phyloP scores from a whole-genome alignment of 1,140 invertebrate species.

The Neoseiulus cucumeris region DNA sequence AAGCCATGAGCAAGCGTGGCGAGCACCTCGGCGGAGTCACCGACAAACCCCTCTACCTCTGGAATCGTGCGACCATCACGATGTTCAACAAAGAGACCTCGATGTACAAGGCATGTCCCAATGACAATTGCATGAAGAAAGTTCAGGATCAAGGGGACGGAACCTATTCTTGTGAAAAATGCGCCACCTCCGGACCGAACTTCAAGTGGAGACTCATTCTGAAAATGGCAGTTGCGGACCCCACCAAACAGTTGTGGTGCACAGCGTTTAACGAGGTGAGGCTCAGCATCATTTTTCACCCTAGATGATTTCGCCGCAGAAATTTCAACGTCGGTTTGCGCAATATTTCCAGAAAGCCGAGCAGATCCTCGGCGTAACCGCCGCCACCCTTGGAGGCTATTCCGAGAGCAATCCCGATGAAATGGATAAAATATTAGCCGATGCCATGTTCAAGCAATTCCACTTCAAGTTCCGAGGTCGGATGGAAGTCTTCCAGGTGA shows the following conservation, averaged over 20 bases:
- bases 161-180: slow-evolving; percentile 82
- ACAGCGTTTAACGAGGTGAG: neutral
- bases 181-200: slow-evolving; percentile 47
- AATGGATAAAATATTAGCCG: slow-evolving; percentile 2
- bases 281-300: too few relatives aligned
- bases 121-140: slow-evolving; percentile 75
- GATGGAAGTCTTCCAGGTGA: neutral
- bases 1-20: slow-evolving; percentile 9
- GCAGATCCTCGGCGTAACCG: neutral
- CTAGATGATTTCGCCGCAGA: too few relatives aligned
- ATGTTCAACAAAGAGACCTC: slow-evolving; percentile 52
- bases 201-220: slow-evolving; percentile 68
- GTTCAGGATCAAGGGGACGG: slow-evolving; percentile 65
- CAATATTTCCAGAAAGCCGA: neutral
- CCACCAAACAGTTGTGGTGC: neutral
- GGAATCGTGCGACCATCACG: slow-evolving; percentile 43
- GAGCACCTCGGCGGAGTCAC: slow-evolving; percentile 31
- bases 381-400: neutral
- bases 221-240: slow-evolving; percentile 20
- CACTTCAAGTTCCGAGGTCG: neutral
- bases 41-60: slow-evolving; percentile 59
- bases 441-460: slow-evolving; percentile 4
- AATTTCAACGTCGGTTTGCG: too few relatives aligned
- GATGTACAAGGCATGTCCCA: slow-evolving; percentile 72
- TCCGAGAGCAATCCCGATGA: neutral